Conservation (phyloP, 2,888 invertebrate species). For the Drosophila mimica region DNA sequence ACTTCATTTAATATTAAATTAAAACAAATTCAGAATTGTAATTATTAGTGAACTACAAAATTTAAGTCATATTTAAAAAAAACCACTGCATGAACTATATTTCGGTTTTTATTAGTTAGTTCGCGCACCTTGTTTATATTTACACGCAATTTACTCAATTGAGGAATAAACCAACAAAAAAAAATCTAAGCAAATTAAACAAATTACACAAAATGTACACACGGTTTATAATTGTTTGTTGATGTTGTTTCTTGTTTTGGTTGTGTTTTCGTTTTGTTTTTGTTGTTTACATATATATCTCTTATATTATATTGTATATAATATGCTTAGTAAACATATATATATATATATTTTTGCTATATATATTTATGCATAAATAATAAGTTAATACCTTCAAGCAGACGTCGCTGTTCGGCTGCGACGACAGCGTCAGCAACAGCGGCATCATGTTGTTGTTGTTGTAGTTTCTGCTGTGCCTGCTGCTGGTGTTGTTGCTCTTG, state of each 20-base stretch:
- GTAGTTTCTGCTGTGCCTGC: constrained; percentile 57
- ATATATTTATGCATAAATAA: constrained; percentile 59
- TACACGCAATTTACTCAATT: constrained; percentile 27
- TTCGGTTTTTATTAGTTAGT: constrained; percentile 5
- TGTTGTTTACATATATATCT: constrained; percentile 44
- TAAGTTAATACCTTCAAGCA: constrained; percentile 85
- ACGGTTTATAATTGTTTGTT: constrained; percentile 42
- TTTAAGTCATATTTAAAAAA: not conserved
- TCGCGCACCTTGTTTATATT: constrained; percentile 33
- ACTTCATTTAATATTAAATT: constrained; percentile 4
- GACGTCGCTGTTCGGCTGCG: constrained; percentile 84
- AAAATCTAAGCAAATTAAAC: constrained; percentile 48
- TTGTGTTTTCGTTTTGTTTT: constrained; percentile 37
- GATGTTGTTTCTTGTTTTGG: constrained; percentile 41
- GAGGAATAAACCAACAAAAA: constrained; percentile 27
- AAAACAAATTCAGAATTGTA: not conserved
- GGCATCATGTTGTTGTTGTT: constrained; percentile 67
- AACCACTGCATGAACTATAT: not conserved
- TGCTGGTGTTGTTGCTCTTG: constrained; percentile 69
- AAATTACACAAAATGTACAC: constrained; percentile 59
- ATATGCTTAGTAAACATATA: constrained; percentile 39
- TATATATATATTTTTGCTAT: constrained; percentile 58
- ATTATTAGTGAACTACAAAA: not conserved
- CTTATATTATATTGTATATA: constrained; percentile 47
- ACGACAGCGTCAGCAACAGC: constrained; percentile 79